phyloP scores from a whole-genome alignment of 2,113 vertebrate genomes.

The Colius striatus region DNA sequence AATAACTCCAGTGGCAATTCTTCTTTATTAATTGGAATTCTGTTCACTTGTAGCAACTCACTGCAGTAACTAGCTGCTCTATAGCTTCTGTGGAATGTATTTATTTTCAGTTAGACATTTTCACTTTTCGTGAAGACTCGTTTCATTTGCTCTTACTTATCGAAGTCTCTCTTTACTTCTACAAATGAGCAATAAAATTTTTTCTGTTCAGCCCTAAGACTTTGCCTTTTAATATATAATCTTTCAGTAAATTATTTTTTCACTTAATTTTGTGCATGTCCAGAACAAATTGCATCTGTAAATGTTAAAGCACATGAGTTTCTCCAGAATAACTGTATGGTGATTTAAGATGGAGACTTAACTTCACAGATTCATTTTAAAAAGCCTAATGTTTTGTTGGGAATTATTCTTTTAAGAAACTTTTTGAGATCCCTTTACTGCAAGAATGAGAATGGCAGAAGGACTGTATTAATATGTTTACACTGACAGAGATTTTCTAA shows the following conservation, averaged over 20 bases:
- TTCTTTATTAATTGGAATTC: background rate
- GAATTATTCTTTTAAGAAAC: background rate
- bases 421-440: background rate
- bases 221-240: background rate
- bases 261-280: background rate
- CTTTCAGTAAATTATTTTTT: background rate
- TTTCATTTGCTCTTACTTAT: background rate
- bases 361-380: background rate
- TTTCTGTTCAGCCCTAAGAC: background rate
- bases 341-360: background rate
- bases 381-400: background rate
- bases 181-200: background rate
- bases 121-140: background rate
- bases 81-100: background rate
- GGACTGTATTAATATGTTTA: background rate
- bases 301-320: background rate
- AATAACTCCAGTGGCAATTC: background rate
- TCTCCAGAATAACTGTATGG: background rate
- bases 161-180: background rate
- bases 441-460: background rate
- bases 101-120: background rate
- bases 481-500: background rate
- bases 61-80: background rate
- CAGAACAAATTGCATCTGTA: background rate
- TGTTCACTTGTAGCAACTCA: background rate